Conservation (phyloP, 2,888 invertebrate genomes). For the Macroteleia sp. region DNA sequence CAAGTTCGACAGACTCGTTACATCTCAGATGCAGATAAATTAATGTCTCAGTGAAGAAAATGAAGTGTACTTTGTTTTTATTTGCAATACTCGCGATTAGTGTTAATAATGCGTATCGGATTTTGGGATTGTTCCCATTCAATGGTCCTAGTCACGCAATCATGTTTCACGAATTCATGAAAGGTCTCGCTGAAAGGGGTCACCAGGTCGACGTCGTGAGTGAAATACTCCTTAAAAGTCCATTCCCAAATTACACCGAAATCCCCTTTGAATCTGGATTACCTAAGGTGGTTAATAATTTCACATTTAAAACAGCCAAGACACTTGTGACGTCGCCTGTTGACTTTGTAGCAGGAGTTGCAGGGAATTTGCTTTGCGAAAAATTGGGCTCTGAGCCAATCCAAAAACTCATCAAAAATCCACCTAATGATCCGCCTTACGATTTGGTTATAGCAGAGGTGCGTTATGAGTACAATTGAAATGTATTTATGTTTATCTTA, state of each 20-base stretch:
- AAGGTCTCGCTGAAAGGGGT: slow-evolving; percentile 82
- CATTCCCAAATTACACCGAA: slow-evolving; percentile 72
- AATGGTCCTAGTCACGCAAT: slow-evolving; percentile 84
- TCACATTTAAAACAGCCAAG: slow-evolving; percentile 61
- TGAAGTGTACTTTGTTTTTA: no score
- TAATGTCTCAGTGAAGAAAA: no score
- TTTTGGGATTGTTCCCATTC: slow-evolving; percentile 83
- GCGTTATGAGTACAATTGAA: no score
- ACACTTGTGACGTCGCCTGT: neutral
- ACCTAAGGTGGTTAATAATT: slow-evolving; percentile 62
- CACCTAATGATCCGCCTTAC: slow-evolving; percentile 72
- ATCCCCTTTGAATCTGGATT: slow-evolving; percentile 34
- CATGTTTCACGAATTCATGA: slow-evolving; percentile 82
- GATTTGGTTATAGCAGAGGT: slow-evolving; percentile 75
- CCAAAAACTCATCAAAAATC: slow-evolving; percentile 69
- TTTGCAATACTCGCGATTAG: neutral
- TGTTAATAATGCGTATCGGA: slow-evolving; percentile 66
- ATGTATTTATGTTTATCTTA: no score
- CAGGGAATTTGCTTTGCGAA: slow-evolving; percentile 67
- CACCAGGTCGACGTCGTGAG: slow-evolving; percentile 83
- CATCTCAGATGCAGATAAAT: no score
- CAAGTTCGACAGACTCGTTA: no score
- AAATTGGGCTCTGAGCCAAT: slow-evolving; percentile 65
- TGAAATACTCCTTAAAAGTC: slow-evolving; percentile 75
- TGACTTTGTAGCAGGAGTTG: slow-evolving; percentile 28